Conservation (phyloP, 2,888 invertebrate genomes). For the Epsilonema sp. region DNA sequence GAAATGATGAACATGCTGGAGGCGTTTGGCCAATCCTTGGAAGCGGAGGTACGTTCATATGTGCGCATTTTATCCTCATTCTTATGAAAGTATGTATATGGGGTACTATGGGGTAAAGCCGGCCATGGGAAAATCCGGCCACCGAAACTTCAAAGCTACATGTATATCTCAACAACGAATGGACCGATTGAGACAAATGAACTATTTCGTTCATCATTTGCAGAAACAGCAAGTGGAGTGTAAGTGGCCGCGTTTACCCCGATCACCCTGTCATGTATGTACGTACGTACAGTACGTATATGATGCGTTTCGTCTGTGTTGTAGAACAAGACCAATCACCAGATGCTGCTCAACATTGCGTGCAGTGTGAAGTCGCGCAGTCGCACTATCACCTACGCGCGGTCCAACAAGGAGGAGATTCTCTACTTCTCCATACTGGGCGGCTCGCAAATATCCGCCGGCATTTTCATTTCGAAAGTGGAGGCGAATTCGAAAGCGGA, state of each 20-base stretch:
- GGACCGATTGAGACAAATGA: too few relatives aligned
- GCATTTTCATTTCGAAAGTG: slow-evolving; percentile 83
- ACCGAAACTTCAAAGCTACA: not conserved
- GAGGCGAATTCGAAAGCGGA: slow-evolving; percentile 81
- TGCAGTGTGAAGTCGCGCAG: slow-evolving; percentile 88
- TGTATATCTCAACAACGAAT: slow-evolving; percentile 1
- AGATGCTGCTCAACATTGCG: slow-evolving; percentile 66
- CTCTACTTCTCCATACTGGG: slow-evolving; percentile 52
- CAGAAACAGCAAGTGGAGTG: not conserved
- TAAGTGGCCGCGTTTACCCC: too few relatives aligned
- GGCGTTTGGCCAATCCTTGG: slow-evolving; percentile 63
- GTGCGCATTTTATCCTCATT: not conserved
- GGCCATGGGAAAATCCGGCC: too few relatives aligned
- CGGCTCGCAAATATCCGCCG: slow-evolving; percentile 44
- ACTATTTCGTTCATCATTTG: not conserved
- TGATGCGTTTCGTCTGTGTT: slow-evolving; percentile 6
- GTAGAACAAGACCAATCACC: slow-evolving; percentile 53
- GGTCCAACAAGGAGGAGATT: slow-evolving; percentile 71
- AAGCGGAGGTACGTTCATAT: slow-evolving; percentile 41
- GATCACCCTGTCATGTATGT: too few relatives aligned
- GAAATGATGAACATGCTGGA: slow-evolving; percentile 90
- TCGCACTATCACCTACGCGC: slow-evolving; percentile 67
- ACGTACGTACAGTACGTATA: too few relatives aligned
- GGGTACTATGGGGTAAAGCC: too few relatives aligned
- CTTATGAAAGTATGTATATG: slow-evolving; percentile 8